Conservation (phyloP, 2,113 vertebrate species). For the Ceyx margarethae region DNA sequence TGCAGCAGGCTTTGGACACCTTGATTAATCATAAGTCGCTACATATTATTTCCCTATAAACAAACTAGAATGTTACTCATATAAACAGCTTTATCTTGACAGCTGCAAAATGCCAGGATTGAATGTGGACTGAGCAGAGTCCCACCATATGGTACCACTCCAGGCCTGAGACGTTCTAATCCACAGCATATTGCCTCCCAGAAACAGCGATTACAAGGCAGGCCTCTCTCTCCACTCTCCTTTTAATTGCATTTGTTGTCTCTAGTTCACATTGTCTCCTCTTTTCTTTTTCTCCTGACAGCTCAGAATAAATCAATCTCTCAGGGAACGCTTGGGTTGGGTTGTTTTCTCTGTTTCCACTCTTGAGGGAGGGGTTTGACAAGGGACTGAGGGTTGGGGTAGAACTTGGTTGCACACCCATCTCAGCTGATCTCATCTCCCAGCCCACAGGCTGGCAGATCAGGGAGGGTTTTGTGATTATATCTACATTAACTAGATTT, state of each 20-base stretch:
- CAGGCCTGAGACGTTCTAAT: conserved; percentile 68
- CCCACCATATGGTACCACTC: conserved; percentile 76
- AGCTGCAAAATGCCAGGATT: conserved; percentile 83
- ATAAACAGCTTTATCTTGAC: conserved; percentile 81
- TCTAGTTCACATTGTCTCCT: neutral
- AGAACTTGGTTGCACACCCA: neutral
- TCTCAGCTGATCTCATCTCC: neutral
- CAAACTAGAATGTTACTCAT: conserved; percentile 78
- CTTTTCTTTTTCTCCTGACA: neutral
- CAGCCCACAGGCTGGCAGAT: neutral
- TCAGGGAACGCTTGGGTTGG: neutral
- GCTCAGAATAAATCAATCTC: neutral
- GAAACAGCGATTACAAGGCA: conserved; percentile 60
- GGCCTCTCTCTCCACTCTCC: conserved; percentile 4
- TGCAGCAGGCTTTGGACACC: conserved; percentile 74
- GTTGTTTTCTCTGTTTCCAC: neutral
- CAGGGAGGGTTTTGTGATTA: neutral
- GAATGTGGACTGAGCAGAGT: conserved; percentile 75
- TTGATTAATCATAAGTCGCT: conserved; percentile 81
- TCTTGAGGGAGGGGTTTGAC: neutral
- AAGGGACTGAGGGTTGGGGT: neutral
- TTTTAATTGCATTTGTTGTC: conserved; percentile 4
- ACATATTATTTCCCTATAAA: conserved; percentile 81
- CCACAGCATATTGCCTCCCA: conserved; percentile 67
- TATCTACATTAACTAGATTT: neutral